Evolutionary conservation across 2,113 vertebrate genomes (phyloP).

Genomic region (Siphamia tubifer): DNA sequence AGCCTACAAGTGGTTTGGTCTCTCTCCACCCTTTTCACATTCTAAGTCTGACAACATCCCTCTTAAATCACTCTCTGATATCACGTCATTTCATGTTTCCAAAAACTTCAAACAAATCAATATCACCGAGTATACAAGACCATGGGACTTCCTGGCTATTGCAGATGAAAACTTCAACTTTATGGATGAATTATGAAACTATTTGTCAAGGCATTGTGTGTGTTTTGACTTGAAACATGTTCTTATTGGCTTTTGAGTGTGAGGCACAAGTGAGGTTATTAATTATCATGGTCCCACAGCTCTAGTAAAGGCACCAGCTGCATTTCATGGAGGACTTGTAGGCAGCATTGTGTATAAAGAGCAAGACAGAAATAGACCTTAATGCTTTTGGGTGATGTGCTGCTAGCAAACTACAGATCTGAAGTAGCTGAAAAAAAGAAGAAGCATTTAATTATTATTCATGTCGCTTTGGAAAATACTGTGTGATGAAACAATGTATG

Average conservation of each 20-base stretch:
- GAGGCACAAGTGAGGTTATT: constrained; percentile 66
- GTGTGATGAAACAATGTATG: too few relatives aligned
- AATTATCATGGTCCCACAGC: constrained; percentile 59
- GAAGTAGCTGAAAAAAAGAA: background rate
- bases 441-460: background rate
- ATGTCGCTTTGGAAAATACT: background rate
- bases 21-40: constrained; percentile 35
- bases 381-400: constrained; percentile 7
- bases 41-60: constrained; percentile 45
- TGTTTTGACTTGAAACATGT: constrained; percentile 66
- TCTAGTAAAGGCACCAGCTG: constrained; percentile 65
- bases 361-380: constrained; percentile 40
- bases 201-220: constrained; percentile 55
- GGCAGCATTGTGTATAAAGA: constrained; percentile 46
- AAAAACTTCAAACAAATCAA: constrained; percentile 55
- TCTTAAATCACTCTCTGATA: constrained; percentile 54
- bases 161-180: constrained; percentile 23
- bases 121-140: constrained; percentile 22
- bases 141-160: background rate
- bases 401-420: constrained; percentile 15
- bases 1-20: constrained; percentile 17
- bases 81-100: constrained; percentile 41
- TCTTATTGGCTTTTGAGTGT: constrained; percentile 54
- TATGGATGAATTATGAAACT: constrained; percentile 45
- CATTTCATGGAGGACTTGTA: constrained; percentile 49